Evolutionary conservation across 2,888 invertebrate genomes (phyloP).

Genomic region (Agrotis segetum): DNA sequence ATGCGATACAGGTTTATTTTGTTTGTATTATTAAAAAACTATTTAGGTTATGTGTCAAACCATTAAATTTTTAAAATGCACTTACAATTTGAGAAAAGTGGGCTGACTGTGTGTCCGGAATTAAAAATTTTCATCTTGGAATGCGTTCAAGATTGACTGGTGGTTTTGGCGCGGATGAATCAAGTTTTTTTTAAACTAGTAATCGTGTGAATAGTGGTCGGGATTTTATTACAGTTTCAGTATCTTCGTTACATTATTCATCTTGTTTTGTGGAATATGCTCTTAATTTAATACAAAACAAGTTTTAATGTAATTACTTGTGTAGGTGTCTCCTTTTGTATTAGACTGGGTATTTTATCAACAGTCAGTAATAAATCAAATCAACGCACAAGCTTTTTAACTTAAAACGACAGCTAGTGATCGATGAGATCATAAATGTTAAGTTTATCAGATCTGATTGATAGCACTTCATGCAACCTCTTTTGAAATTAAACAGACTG

Average conservation of each 20-base stretch:
- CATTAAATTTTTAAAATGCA: constrained; percentile 32
- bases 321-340: neutral
- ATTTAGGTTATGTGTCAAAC: constrained; percentile 10
- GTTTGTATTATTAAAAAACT: constrained; percentile 2
- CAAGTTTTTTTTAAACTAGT: neutral
- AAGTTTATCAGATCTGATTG: constrained; percentile 38
- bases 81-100: constrained; percentile 7
- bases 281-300: neutral
- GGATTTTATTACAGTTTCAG: constrained; percentile 9
- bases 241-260: neutral
- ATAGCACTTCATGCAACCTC: constrained; percentile 17
- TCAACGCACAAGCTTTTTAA: neutral
- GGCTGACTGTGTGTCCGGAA: constrained; percentile 16
- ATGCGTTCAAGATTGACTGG: constrained; percentile 45
- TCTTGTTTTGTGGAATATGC: neutral
- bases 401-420: constrained; percentile 8
- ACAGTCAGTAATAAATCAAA: neutral
- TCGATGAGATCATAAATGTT: constrained; percentile 35
- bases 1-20: constrained; percentile 23
- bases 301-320: neutral
- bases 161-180: constrained; percentile 17
- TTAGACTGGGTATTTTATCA: neutral
- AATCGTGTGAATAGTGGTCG: neutral
- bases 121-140: constrained; percentile 49
- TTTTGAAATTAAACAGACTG: constrained; percentile 26